Evolutionary conservation across 2,888 invertebrate species (phyloP), one percentile per base, ranked within the genome.

Genomic region (Campoletis raptor): DNA sequence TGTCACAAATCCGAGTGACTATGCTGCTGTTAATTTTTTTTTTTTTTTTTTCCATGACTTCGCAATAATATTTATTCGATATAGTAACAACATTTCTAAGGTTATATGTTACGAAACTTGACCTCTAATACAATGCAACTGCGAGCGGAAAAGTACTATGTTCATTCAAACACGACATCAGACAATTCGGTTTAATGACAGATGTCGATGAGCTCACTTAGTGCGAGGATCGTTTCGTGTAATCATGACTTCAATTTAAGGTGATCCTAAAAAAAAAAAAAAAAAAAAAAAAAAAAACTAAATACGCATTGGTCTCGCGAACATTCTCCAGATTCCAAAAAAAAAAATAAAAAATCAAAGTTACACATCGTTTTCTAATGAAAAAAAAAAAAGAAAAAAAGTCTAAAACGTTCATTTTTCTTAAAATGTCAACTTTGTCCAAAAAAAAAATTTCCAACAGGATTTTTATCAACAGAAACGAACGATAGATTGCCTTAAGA

Each of bases 131-230:
- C 74, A n/a, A 15, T 40, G n/a, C 48, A 42, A 24, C 40, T 61
- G 61, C 52, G 37, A 36, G 69, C 86, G 81, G 81, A 81, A 78
- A 78, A 84, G 42, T n/a, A 54, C 77, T 64, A 76, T 82, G 70
- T 76, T 86, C 67, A 64, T 40, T 83, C 67, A 24, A 36, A 84
- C 86, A 84, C 86, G 79, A 81, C 74, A 86, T 83, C 80, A 45
- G 72, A 70, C 74, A 86, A 86, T 80, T 86, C 82, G 79, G 64
- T 73, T 40, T 88, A 86, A 88, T 85, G 54, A 88, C 77, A 85
- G 52, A 82, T 78, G 84, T 69, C 83, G 81, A 86, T 82, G 37
- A 64, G 72, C 69, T 72, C 78, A 48, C 61, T n/a, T 45, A 52
- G 37, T 48, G 66, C 45, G 79, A 74, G 37, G 40, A 40, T 37